Percentiles rank a stretch among this genome's conserved stretches.
phyloP scores from a whole-genome alignment of 2,888 invertebrate species.

The Chrysolina americana region DNA sequence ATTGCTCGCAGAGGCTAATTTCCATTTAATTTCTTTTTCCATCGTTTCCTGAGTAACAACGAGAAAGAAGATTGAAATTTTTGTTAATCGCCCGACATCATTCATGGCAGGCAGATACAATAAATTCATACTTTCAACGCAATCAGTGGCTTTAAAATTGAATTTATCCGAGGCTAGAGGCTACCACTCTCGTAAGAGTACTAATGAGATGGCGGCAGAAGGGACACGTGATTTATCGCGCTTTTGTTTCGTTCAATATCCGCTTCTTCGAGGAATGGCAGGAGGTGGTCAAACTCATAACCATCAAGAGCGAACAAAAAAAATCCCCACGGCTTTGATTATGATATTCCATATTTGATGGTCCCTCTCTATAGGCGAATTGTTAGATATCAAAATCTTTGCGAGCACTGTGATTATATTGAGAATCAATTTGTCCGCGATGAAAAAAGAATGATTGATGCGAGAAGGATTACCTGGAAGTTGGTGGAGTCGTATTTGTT shows the following conservation, averaged over 20 bases:
- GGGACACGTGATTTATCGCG: constrained; percentile 47
- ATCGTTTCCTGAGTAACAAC: constrained; percentile 57
- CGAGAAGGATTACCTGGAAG: too few species aligned
- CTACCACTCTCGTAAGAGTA: constrained; percentile 54
- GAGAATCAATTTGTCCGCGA: too few species aligned
- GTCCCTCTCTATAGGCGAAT: too few species aligned
- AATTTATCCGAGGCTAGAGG: constrained; percentile 60
- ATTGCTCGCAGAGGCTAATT: constrained; percentile 34
- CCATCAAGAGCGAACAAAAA: not conserved
- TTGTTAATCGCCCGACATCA: constrained; percentile 63
- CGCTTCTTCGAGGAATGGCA: constrained; percentile 11
- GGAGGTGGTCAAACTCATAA: not conserved
- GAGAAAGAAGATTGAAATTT: constrained; percentile 62
- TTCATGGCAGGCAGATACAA: constrained; percentile 60
- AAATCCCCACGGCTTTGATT: too few species aligned
- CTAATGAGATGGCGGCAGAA: constrained; percentile 60
- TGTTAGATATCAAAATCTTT: too few species aligned
- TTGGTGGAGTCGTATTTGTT: too few species aligned
- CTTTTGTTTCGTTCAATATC: constrained; percentile 37
- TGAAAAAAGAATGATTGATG: too few species aligned
- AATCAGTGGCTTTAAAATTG: constrained; percentile 65
- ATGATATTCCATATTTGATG: too few species aligned
- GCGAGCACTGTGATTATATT: too few species aligned
- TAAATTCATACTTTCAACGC: constrained; percentile 68
- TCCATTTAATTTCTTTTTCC: constrained; percentile 50